Conservation (phyloP, 2,113 vertebrate genomes). For the Mesocricetus auratus region DNA sequence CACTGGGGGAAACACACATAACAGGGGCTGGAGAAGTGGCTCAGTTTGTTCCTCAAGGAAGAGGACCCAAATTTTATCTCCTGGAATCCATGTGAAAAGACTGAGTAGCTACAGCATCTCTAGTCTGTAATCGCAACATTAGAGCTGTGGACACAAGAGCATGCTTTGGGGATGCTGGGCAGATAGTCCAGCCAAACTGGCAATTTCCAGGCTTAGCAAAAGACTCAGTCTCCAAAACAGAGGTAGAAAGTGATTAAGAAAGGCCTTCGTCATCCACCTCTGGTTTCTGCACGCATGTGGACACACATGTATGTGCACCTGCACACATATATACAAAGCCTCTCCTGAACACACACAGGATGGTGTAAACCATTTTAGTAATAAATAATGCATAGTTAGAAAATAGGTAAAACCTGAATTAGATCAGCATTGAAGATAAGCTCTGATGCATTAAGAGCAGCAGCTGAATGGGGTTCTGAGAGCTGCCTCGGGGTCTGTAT, state of each 20-base stretch:
- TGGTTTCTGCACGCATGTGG: too few relatives aligned
- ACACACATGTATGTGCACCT: background rate
- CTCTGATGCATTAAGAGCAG: background rate
- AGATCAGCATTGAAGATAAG: background rate
- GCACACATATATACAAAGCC: background rate
- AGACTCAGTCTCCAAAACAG: background rate
- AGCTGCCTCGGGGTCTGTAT: background rate
- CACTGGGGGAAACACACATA: background rate
- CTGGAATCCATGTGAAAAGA: background rate
- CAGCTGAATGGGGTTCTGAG: background rate
- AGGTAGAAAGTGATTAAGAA: background rate
- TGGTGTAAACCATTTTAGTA: background rate
- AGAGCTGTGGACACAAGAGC: background rate
- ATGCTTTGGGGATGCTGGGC: background rate
- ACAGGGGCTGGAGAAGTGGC: background rate
- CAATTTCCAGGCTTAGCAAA: background rate
- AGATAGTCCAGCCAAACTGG: too few relatives aligned
- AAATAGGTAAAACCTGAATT: background rate
- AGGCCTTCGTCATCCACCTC: background rate
- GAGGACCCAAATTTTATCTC: background rate
- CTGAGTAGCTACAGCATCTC: background rate
- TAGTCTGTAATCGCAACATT: background rate
- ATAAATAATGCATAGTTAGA: background rate
- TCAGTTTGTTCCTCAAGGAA: background rate
- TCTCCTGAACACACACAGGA: background rate